Percentiles rank a stretch among this genome's conserved stretches.
These are phyloP conservation scores for Tiliacea citrago DNA, from an alignment of 2,888 invertebrate genomes.

Conservation along the genomic window DNA sequence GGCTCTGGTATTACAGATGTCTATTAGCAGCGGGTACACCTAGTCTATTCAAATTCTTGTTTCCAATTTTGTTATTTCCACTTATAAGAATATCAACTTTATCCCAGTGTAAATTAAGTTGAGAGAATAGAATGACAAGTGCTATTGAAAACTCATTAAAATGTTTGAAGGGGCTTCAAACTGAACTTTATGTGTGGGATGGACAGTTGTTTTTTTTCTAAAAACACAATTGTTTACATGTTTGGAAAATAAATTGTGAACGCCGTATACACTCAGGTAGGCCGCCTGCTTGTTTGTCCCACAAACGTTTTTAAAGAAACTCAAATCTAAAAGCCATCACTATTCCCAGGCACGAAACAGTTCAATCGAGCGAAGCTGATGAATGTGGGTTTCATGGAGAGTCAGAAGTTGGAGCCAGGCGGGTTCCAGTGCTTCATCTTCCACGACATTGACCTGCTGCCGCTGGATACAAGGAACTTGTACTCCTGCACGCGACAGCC, in stretches of 20 bases:
- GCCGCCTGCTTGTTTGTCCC: not conserved
- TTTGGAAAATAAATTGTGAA: not conserved
- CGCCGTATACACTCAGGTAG: too few relatives aligned
- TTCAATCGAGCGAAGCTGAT: constrained; percentile 99
- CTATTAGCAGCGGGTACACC: not conserved
- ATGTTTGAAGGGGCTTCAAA: not conserved
- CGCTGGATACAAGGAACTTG: constrained; percentile 97
- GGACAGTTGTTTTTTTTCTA: not conserved
- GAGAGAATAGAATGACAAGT: not conserved
- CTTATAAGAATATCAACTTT: not conserved
- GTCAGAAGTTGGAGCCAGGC: constrained; percentile 92
- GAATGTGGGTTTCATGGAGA: constrained; percentile 98
- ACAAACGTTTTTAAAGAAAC: not conserved
- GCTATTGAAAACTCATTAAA: too few relatives aligned
- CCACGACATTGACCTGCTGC: constrained; percentile 98
- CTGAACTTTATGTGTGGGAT: not conserved
- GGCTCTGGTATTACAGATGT: not conserved
- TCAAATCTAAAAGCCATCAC: not conserved
- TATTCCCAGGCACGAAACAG: constrained; percentile 88
- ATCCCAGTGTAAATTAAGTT: not conserved
- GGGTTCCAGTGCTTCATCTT: constrained; percentile 98
- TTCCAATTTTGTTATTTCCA: not conserved
- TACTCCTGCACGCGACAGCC: constrained; percentile 98
- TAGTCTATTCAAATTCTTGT: not conserved
- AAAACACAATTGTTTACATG: not conserved